Conservation (phyloP, 1,140 invertebrate genomes). For the Sinella curviseta region DNA sequence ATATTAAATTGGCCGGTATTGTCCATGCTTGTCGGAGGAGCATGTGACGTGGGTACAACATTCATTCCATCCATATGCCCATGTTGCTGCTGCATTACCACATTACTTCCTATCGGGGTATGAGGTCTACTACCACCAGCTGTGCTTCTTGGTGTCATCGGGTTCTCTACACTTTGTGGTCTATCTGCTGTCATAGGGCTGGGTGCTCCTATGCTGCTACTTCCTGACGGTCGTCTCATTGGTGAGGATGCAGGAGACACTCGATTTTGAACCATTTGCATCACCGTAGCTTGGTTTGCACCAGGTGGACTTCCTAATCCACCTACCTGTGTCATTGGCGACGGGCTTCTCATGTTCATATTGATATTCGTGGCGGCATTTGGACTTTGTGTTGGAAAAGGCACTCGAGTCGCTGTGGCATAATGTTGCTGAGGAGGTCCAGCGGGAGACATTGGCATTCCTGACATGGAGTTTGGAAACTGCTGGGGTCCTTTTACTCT, state of each 20-base stretch:
- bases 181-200: slow-evolving; percentile 45
- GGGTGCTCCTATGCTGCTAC: slow-evolving; percentile 56
- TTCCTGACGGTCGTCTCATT: slow-evolving; percentile 50
- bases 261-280: slow-evolving; percentile 38
- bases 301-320: slow-evolving; percentile 43
- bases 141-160: slow-evolving; percentile 45
- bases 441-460: slow-evolving; percentile 29
- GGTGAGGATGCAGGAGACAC: slow-evolving; percentile 48
- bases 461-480: slow-evolving; percentile 32
- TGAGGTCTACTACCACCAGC: slow-evolving; percentile 42
- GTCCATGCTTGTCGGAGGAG: neutral
- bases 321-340: slow-evolving; percentile 41
- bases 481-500: slow-evolving; percentile 32
- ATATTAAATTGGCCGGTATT: slow-evolving; percentile 54
- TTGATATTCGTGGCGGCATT: slow-evolving; percentile 31
- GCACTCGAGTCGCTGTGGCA: slow-evolving; percentile 21
- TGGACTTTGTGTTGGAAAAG: slow-evolving; percentile 45
- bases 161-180: slow-evolving; percentile 49
- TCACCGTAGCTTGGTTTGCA: neutral
- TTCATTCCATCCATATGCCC: neutral
- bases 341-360: slow-evolving; percentile 42
- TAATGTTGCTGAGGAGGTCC: slow-evolving; percentile 31
- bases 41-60: neutral
- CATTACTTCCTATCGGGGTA: slow-evolving; percentile 40
- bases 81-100: neutral